These are phyloP conservation scores for Hermaeophaga mercurialis DNA, from an alignment of 2,888 invertebrate species.

Conservation along the genomic window DNA sequence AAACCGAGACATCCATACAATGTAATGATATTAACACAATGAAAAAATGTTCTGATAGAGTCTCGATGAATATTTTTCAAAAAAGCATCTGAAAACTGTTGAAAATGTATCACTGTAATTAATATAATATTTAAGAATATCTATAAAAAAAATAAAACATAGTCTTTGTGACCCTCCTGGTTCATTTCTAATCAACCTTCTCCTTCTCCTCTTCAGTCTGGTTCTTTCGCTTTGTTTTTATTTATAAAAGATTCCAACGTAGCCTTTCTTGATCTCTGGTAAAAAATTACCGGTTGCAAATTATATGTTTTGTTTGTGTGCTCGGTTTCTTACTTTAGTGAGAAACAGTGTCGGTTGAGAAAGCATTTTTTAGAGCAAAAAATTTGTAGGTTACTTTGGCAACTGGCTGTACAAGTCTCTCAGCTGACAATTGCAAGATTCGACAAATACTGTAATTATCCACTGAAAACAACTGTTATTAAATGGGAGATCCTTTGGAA, in stretches of 20 bases:
- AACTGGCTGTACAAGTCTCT: not conserved
- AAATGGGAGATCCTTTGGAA: not conserved
- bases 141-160: too few relatives aligned
- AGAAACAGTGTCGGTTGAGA: not conserved
- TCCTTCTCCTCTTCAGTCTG: not conserved
- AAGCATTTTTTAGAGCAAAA: not conserved
- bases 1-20: too few relatives aligned
- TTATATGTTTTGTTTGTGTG: constrained; percentile 4
- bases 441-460: not conserved
- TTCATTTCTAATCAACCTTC: too few relatives aligned
- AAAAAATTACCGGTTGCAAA: constrained; percentile 13
- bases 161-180: too few relatives aligned
- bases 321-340: constrained; percentile 1
- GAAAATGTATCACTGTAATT: too few relatives aligned
- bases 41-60: too few relatives aligned
- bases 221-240: constrained; percentile 1
- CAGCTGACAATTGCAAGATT: not conserved
- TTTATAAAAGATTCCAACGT: constrained; percentile 5
- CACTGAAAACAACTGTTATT: not conserved
- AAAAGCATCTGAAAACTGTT: too few relatives aligned
- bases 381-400: not conserved
- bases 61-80: too few relatives aligned
- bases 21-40: too few relatives aligned
- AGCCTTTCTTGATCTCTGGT: constrained; percentile 5
- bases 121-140: too few relatives aligned